Evolutionary conservation across 2,797 vertebrate species (phyloP).

Genomic region (Brotula barbata): DNA sequence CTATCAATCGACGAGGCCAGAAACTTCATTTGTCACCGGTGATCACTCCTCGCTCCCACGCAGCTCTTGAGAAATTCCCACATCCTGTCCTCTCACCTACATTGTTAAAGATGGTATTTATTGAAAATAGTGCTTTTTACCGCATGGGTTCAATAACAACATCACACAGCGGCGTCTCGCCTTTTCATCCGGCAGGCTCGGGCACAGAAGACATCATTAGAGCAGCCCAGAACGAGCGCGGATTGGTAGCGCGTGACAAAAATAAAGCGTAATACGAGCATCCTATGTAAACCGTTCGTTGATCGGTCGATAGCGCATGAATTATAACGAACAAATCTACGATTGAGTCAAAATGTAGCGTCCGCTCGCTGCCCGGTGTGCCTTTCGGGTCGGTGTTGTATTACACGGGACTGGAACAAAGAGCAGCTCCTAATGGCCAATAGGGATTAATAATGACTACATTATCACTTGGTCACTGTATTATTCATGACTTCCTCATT

Average conservation of each 20-base stretch:
- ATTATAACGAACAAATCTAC: no score
- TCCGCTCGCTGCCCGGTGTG: conserved; percentile 12
- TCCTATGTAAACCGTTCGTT: no score
- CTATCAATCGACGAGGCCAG: conserved; percentile 66
- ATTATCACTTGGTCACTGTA: conserved; percentile 75
- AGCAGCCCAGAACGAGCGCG: no score
- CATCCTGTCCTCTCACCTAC: conserved; percentile 12
- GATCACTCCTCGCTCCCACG: conserved; percentile 43
- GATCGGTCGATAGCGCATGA: no score
- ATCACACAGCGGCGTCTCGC: conserved; percentile 41
- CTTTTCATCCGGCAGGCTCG: no score
- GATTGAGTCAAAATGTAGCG: no score
- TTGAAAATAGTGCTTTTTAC: conserved; percentile 48
- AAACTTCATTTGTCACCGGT: conserved; percentile 64
- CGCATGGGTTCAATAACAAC: conserved; percentile 27
- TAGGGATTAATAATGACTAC: conserved; percentile 77
- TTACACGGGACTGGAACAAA: conserved; percentile 51
- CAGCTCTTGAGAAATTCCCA: conserved; percentile 32
- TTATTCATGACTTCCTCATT: conserved; percentile 82
- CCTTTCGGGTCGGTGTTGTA: conserved; percentile 51
- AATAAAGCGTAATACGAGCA: no score
- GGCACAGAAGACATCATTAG: no score
- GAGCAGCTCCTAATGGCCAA: conserved; percentile 73
- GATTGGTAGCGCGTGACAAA: no score
- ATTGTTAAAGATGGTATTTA: conserved; percentile 35